Base-by-base conservation (phyloP, 2,113 vertebrate genomes). In the Chinchilla lanigera region DNA sequence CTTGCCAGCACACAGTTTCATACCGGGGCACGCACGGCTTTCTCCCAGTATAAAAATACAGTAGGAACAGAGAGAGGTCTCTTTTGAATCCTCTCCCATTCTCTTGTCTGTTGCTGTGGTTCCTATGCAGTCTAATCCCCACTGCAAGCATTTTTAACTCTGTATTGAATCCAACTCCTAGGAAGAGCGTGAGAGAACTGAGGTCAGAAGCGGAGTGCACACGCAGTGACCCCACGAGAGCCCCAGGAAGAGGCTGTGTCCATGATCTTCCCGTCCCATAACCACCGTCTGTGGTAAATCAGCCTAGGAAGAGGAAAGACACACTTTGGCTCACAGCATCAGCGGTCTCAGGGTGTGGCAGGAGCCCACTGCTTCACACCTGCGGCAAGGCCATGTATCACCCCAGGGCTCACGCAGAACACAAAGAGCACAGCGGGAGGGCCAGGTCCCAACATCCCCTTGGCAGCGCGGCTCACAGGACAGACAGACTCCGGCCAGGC, bases 141-240 rank as follows among this genome's bases (percentile, higher is more conserved):
- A 93, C 44, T 93, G 71, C 67, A 89, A 87, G 91, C 41, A n/a
- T 58, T 54, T 58, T 44, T 30, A 73, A 69, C 65, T 91, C 61
- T 67, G 4, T 67, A 58, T 54, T 38, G 71, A 90, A 52, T 73
- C 17, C 33, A 77, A 93, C 30, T 30, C 41, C 41, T 92, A 41
- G 52, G 89, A 91, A 89, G 80, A 58, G 33, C 16, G 3, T 50
- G 11, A 65, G 47, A 95, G 83, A 67, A 47, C 5, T 52, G 17
- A 24, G 50, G 20, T 38, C 71, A 90, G 73, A 73, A 41, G 56
- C 14, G 7, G 30, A 86, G 58, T 17, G 0, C n/a, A 56, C 75
- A 17, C 5, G 38, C n/a, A 81, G 58, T 60, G 38, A 38, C 12
- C 26, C 82, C 65, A 50, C 8, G 30, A 83, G 81, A 80, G 44